Conservation (phyloP, 2,113 vertebrate genomes). For the Malaclemys terrapin region DNA sequence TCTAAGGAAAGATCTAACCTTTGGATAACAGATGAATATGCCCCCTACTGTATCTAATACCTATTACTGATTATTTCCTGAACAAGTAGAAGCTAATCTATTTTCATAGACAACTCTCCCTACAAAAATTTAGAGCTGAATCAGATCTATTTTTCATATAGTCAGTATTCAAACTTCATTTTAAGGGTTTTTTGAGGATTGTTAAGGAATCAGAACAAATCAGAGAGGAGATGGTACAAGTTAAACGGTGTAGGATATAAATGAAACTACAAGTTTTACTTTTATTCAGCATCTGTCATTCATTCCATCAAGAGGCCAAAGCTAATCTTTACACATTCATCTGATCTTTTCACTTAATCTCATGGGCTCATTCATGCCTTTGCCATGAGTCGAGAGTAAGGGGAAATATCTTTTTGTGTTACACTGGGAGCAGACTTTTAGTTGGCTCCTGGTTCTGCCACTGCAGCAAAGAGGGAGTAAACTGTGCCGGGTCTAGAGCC, state of each 20-base stretch:
- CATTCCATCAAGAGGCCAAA: not conserved
- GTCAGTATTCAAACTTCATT: not conserved
- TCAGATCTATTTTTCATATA: not conserved
- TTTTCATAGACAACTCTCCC: not conserved
- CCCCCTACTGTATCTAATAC: not conserved
- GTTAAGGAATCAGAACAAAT: not conserved
- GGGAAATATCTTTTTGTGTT: slow-evolving; percentile 4
- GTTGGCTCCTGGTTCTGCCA: slow-evolving; percentile 31
- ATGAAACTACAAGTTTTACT: not conserved
- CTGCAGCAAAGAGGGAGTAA: slow-evolving; percentile 17
- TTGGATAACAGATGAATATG: not conserved
- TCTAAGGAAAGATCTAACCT: not conserved
- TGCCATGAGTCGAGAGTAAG: not conserved
- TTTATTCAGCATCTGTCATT: not conserved
- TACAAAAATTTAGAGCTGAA: not conserved
- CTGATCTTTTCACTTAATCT: slow-evolving; percentile 25
- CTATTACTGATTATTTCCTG: not conserved
- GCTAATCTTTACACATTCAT: slow-evolving; percentile 47
- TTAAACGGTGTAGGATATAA: not conserved
- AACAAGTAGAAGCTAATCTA: not conserved
- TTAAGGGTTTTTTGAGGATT: not conserved
- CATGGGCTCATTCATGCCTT: not conserved
- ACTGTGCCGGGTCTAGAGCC: not conserved
- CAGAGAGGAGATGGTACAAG: not conserved
- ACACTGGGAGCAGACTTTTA: not conserved